Evolutionary conservation across 2,113 vertebrate genomes (phyloP).

Genomic region (Loxodonta africana): DNA sequence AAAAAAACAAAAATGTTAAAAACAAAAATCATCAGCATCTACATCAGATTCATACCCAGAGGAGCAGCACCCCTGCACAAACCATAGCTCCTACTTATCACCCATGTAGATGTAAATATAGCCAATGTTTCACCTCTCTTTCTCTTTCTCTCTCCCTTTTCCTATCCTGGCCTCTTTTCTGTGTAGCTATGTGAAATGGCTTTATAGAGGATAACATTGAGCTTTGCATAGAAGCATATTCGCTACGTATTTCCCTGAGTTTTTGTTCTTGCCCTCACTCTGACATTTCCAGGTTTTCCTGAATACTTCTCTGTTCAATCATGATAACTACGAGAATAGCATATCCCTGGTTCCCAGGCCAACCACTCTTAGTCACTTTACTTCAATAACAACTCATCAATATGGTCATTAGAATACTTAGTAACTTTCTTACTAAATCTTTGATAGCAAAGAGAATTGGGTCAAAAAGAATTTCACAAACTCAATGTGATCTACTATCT

Average conservation of each 20-base stretch:
- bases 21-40: not conserved
- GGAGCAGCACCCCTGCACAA: not conserved
- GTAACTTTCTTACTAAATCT: not conserved
- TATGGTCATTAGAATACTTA: not conserved
- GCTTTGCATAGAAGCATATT: not conserved
- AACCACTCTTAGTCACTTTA: not conserved
- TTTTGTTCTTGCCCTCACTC: not conserved
- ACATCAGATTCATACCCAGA: not conserved
- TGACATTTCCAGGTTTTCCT: not conserved
- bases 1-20: not conserved
- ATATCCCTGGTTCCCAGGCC: not conserved
- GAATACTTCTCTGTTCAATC: not conserved
- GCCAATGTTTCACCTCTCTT: not conserved
- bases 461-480: not conserved
- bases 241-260: not conserved
- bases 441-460: not conserved
- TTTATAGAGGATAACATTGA: not conserved
- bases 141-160: not conserved
- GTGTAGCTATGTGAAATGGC: not conserved
- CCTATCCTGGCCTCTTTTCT: not conserved
- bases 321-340: not conserved
- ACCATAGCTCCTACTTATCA: not conserved
- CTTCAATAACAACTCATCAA: not conserved
- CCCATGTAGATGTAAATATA: fast-evolving
- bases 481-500: not conserved